A percentile compares a stretch with the other conserved stretches of the same genome.
phyloP scores from a whole-genome alignment of 2,888 invertebrate species.

The Zygogramma bicolorata region DNA sequence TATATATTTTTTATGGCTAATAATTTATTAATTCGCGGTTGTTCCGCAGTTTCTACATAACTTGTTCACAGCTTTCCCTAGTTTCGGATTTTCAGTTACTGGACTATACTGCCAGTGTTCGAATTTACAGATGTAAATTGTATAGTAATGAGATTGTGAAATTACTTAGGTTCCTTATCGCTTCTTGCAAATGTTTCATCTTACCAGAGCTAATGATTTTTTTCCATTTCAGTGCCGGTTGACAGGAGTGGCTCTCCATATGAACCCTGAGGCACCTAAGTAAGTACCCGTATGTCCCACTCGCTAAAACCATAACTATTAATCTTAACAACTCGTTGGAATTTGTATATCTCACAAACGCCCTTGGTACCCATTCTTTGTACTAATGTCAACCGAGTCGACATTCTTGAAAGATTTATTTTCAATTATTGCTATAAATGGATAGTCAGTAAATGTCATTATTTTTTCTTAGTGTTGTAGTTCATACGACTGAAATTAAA shows the following conservation, averaged over 20 bases:
- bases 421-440: slow-evolving; percentile 28
- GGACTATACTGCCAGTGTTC: not conserved
- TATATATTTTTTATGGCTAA: too few species aligned
- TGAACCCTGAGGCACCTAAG: slow-evolving; percentile 46
- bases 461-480: not conserved
- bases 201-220: slow-evolving; percentile 8
- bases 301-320: slow-evolving; percentile 1
- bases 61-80: too few species aligned
- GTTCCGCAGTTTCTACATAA: too few species aligned
- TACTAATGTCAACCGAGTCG: slow-evolving; percentile 35
- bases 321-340: not conserved
- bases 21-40: too few species aligned
- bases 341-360: slow-evolving; percentile 9
- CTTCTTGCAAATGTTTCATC: not conserved
- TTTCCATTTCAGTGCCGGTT: slow-evolving; percentile 37
- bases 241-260: slow-evolving; percentile 43
- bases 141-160: not conserved
- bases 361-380: not conserved
- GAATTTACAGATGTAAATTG: not conserved
- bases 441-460: not conserved
- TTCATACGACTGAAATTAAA: not conserved
- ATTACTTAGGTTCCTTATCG: not conserved
- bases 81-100: too few species aligned
- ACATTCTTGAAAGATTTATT: slow-evolving; percentile 29
- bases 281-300: slow-evolving; percentile 35